Evolutionary conservation across 2,113 vertebrate species (phyloP).

Genomic region (Zosterops hypoxanthus): DNA sequence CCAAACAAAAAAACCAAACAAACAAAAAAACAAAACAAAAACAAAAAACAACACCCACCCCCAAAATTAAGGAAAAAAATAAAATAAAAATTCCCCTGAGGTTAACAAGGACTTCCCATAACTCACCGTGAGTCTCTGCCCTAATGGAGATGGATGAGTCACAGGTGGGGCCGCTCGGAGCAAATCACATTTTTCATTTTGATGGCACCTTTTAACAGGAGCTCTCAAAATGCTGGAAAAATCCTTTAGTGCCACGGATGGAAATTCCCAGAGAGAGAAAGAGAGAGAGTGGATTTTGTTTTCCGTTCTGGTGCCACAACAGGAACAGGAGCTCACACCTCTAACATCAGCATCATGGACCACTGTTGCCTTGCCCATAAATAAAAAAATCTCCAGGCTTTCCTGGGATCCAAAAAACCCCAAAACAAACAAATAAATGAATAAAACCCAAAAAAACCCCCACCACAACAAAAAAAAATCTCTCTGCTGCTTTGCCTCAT

Average conservation of each 20-base stretch:
- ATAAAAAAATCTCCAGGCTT: not conserved
- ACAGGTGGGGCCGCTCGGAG: conserved; percentile 18
- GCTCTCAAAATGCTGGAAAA: conserved; percentile 9
- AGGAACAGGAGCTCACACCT: not conserved
- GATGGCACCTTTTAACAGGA: conserved; percentile 40
- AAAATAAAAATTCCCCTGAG: not conserved
- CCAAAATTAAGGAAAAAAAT: not conserved
- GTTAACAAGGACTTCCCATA: conserved; percentile 4
- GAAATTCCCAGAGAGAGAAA: not conserved
- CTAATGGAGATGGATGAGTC: conserved; percentile 53
- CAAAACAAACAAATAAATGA: no score
- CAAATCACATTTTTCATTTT: conserved; percentile 49
- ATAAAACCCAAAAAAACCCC: no score
- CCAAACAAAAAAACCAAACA: no score
- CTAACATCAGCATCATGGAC: not conserved
- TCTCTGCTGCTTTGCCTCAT: not conserved
- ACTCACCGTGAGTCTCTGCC: not conserved
- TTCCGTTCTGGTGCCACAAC: accelerated
- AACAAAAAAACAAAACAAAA: no score
- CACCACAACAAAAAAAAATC: no score
- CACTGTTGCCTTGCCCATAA: accelerated
- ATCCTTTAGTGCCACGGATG: not conserved
- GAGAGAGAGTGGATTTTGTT: not conserved
- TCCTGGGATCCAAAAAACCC: not conserved
- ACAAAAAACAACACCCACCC: no score